A percentile compares a stretch with the other conserved stretches of the same genome.
Conservation (phyloP, 1,140 invertebrate species). For the Papilio helenus region DNA sequence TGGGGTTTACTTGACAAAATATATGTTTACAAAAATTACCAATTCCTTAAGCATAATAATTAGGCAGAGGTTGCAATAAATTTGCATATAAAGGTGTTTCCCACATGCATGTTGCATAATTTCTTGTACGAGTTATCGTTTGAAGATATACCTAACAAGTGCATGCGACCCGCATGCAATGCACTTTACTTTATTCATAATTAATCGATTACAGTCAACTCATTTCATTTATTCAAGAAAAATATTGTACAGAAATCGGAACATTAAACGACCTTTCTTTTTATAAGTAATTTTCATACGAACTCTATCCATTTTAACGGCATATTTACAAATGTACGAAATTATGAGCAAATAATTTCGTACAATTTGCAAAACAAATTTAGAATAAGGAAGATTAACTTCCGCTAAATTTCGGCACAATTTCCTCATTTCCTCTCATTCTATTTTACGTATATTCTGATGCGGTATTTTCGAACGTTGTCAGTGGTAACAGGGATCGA, state of each 20-base stretch:
- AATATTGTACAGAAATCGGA: background rate
- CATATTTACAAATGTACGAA: background rate
- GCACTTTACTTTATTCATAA: background rate
- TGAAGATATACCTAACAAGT: background rate
- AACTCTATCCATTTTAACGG: background rate
- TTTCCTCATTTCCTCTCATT: background rate
- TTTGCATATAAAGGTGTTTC: constrained; percentile 19
- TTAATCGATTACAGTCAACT: background rate
- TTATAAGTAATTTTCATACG: background rate
- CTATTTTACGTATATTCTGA: background rate
- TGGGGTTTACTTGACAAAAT: background rate
- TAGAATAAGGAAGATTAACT: background rate
- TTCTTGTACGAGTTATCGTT: constrained; percentile 7
- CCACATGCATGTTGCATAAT: constrained; percentile 6
- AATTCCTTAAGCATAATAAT: background rate
- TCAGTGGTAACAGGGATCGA: background rate
- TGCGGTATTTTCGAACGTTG: background rate
- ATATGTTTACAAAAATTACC: background rate
- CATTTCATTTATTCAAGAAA: background rate
- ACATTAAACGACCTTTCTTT: too few relatives aligned
- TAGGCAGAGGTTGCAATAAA: background rate
- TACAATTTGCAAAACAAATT: background rate
- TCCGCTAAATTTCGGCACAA: background rate
- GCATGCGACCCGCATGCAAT: constrained; percentile 12
- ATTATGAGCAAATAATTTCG: background rate